Evolutionary conservation across 2,797 vertebrate species (phyloP).

Genomic region (Denticeps clupeoides): DNA sequence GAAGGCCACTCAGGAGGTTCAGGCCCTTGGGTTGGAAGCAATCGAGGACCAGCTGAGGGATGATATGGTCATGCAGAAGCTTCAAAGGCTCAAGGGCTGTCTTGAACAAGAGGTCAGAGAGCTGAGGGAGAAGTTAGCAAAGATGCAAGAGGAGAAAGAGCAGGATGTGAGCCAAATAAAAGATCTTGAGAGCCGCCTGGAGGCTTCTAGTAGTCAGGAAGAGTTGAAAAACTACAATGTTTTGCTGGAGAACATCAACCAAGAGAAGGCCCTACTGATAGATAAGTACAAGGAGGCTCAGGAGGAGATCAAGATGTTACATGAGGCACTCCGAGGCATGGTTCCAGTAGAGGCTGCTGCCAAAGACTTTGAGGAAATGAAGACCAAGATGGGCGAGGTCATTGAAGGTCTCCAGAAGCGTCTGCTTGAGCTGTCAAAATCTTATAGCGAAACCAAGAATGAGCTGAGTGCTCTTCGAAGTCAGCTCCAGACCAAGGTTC

Average conservation of each 20-base stretch:
- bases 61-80: conserved; percentile 35
- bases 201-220: conserved; percentile 40
- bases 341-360: conserved; percentile 63
- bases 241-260: conserved; percentile 62
- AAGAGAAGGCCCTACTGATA: conserved; percentile 62
- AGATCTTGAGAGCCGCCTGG: conserved; percentile 65
- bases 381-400: conserved; percentile 60
- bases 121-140: conserved; percentile 65
- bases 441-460: conserved; percentile 78
- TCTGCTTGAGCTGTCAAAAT: conserved; percentile 75
- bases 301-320: conserved; percentile 79
- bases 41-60: conserved; percentile 30
- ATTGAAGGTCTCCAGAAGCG: conserved; percentile 77
- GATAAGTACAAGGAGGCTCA: conserved; percentile 78
- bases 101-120: conserved; percentile 61
- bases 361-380: conserved; percentile 73
- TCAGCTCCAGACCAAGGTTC: conserved; percentile 50
- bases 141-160: conserved; percentile 56
- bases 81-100: conserved; percentile 34
- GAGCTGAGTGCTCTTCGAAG: conserved; percentile 57
- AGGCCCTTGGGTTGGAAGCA: conserved; percentile 56
- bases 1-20: conserved; percentile 65
- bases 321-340: conserved; percentile 73
- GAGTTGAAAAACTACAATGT: conserved; percentile 58
- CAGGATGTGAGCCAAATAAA: conserved; percentile 55